Percentiles rank a stretch among this genome's conserved stretches.
Evolutionary conservation across 2,797 vertebrate species (phyloP).

Genomic region (Sarcophilus harrisii): DNA sequence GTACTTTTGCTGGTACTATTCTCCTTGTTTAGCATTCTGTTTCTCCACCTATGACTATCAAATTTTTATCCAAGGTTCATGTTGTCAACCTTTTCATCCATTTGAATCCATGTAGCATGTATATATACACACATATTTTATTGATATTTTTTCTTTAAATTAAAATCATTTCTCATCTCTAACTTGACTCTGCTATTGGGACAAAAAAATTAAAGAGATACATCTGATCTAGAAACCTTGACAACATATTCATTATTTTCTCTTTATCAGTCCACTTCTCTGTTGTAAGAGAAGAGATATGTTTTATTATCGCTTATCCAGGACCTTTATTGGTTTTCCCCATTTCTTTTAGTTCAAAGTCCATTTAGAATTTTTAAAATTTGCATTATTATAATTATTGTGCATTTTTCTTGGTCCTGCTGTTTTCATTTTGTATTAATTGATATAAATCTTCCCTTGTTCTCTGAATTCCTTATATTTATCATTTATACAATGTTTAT

Average conservation of each 20-base stretch:
- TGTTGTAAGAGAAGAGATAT: not conserved
- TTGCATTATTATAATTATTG: not conserved
- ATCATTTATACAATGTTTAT: not conserved
- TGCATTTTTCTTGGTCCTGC: not conserved
- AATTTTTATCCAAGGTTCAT: slow-evolving; percentile 37
- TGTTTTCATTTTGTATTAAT: not conserved
- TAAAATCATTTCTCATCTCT: not conserved
- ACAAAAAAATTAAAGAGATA: not conserved
- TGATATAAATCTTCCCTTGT: not conserved
- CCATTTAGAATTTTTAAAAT: not conserved
- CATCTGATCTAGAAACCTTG: not conserved
- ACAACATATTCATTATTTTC: not conserved
- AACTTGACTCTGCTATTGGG: not conserved
- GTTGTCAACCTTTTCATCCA: not conserved
- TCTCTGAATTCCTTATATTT: not conserved
- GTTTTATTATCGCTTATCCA: not conserved
- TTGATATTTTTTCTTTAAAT: slow-evolving; percentile 41
- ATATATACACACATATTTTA: not conserved
- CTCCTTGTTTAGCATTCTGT: not conserved
- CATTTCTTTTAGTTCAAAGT: not conserved
- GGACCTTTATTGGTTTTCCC: not conserved
- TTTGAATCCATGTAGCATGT: not conserved
- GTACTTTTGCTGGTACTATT: slow-evolving; percentile 10
- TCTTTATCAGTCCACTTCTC: not conserved
- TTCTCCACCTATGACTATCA: not conserved